Evolutionary conservation across 2,113 vertebrate genomes (phyloP).

Genomic region (Caranx melampygus): DNA sequence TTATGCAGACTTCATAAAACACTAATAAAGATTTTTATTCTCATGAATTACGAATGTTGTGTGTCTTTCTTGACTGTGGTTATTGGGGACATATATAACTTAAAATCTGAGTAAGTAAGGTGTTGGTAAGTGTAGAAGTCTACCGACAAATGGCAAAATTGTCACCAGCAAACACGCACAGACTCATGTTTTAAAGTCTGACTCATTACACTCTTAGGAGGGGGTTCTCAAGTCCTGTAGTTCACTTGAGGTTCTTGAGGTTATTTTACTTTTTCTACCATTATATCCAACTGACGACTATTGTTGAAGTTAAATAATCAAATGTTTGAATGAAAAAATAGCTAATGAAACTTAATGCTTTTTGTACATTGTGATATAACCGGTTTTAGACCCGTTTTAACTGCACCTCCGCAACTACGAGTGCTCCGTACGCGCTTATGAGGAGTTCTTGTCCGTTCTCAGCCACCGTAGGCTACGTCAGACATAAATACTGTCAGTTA

Average conservation of each 20-base stretch:
- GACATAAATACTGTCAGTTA: constrained; percentile 48
- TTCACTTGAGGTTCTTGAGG: not conserved
- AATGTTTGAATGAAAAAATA: not conserved
- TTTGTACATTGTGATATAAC: not conserved
- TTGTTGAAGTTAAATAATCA: no score
- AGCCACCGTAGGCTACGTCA: constrained; percentile 70
- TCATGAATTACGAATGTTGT: constrained; percentile 74
- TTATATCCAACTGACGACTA: no score
- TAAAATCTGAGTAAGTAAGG: not conserved
- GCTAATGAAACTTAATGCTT: not conserved
- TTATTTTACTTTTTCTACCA: no score
- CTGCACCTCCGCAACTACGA: not conserved
- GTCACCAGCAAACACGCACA: not conserved
- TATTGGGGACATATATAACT: not conserved
- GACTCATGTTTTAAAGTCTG: no score
- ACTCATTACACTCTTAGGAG: no score
- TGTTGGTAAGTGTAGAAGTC: not conserved
- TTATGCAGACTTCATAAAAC: constrained; percentile 98
- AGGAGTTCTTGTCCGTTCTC: constrained; percentile 19
- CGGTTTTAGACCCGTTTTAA: not conserved
- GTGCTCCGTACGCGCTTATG: not conserved
- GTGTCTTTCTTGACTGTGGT: not conserved
- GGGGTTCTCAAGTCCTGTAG: no score
- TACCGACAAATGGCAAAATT: no score
- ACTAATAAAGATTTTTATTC: constrained; percentile 98